Conservation (phyloP, 2,113 vertebrate genomes). For the Ciconia boyciana region DNA sequence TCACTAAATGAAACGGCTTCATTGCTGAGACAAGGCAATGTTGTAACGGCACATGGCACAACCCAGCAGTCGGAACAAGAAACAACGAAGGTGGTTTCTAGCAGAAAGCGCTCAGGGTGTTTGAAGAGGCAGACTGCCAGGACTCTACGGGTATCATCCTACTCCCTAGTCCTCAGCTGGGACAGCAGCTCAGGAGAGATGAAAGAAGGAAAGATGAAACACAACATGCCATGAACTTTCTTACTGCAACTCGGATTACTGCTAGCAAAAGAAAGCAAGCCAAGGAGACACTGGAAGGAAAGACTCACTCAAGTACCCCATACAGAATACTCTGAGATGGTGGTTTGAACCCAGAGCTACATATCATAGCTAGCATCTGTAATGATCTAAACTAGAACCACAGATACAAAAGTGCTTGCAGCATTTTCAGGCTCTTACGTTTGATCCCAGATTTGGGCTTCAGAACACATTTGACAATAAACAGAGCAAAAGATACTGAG, state of each 20-base stretch:
- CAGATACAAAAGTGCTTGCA: background rate
- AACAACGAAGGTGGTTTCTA: constrained; percentile 8
- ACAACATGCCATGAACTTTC: background rate
- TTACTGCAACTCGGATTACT: background rate
- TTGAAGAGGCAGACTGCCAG: constrained; percentile 52
- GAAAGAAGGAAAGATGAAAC: constrained; percentile 2
- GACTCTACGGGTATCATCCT: constrained; percentile 6
- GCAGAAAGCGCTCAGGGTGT: background rate
- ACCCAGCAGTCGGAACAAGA: background rate
- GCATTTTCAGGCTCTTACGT: background rate
- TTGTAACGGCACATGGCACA: background rate
- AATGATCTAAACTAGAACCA: background rate
- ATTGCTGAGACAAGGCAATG: background rate
- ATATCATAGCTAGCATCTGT: background rate
- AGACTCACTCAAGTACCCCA: background rate
- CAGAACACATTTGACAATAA: background rate
- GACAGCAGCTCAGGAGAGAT: background rate
- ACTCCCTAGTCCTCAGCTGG: background rate
- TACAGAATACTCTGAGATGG: background rate
- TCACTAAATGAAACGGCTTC: background rate
- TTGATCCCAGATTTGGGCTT: background rate
- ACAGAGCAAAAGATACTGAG: background rate
- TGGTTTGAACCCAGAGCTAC: background rate
- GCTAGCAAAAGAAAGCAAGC: background rate
- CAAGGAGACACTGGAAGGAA: background rate